Base-by-base conservation (phyloP, 2,888 invertebrate species). In the Drosophila demipolita region DNA sequence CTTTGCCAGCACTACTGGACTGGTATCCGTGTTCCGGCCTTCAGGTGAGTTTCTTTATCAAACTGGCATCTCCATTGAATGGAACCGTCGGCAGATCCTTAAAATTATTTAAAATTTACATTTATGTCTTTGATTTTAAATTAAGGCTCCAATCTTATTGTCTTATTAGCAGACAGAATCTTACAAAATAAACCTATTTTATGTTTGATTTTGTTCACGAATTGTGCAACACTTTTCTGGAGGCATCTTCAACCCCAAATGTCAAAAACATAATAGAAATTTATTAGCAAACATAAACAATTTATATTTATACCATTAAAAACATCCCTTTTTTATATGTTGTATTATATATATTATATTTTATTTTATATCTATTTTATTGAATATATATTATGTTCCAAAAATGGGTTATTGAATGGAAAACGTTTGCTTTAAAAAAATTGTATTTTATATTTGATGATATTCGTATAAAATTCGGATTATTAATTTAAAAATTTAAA, bases 21-120 rank as follows among this genome's bases (percentile, higher is more conserved):
- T 38, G 45, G 38, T 45, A 42, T 17, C 15, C 33, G 20, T 20
- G 20, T 42, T 23, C 12, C 32, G 86, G 83, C 20, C 32, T 42
- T 23, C 11, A 32, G 86, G 83, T 83, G 59, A 85, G 82, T 84
- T 26, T 26, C 17, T 15, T 15, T 4, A 8, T 45, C 20, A 45
- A 23, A 15, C 15, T 2, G 4, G 45, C 45, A 20, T 15, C 20
- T 23, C 15, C 15, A 45, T 45, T 45, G 20, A 15, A 15, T 23
- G 20, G 0, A 12, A 26, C 48, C 48, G 45, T 3, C 26, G 26
- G 48, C 8, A 54, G 4, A 42, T 52, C 15, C 8, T 15, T 55
- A 23, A 49, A 15, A 15, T 15, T n/a, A 20, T 50, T 26, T 7
- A 29, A 3, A 29, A n/a, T 23, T 29, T 1, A 26, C 6, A n/a